Evolutionary conservation across 2,113 vertebrate species (phyloP), one percentile per base, ranked within the genome.

Genomic region (Bungarus multicinctus): DNA sequence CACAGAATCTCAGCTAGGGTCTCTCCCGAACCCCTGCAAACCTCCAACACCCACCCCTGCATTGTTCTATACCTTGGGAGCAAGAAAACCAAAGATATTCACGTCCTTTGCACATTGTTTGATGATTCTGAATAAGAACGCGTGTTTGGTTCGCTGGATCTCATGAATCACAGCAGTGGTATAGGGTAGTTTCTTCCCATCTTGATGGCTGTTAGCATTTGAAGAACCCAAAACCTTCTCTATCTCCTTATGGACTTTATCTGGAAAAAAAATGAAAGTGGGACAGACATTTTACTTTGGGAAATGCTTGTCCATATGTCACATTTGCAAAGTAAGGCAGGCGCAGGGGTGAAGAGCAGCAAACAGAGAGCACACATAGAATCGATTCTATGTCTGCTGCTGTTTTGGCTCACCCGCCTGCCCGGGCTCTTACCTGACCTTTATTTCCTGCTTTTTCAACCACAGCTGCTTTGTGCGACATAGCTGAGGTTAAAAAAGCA

Each of bases 181-280:
- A 53, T 97, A 97, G 20, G 95, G 97, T 81, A 97, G 20, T 27
- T 2, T 93, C 30, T 95, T 94, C 0, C 89, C 87, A 54, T 97
- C 97, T 88, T 96, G 69, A 0, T 97, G 95, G 93, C 53, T 55
- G 94, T 97, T 5, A 0, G 34, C 45, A 0, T 3, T 27, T 89
- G 93, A 95, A 10, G 18, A 0, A 7, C 94, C 94, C 87, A 97
- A 91, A 88, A 97, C 94, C 16, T 52, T 5, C 11, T 97, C 96
- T 94, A 97, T 64, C 88, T 97, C 97, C 93, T 94, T 93, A 89
- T 97, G 95, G 60, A 95, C 95, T 85, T 94, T 95, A 47, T 95
- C 92, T 92, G 92, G 22, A n/a, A 57, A 23, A 53, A 52, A 85
- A 89, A 85, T 16, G 27, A 12, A 74, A 39, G 47, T 1, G 5